A percentile compares a stretch with the other conserved stretches of the same genome.
These are phyloP conservation scores for Anomalospiza imberbis DNA, from an alignment of 2,797 vertebrate species.

Conservation along the genomic window DNA sequence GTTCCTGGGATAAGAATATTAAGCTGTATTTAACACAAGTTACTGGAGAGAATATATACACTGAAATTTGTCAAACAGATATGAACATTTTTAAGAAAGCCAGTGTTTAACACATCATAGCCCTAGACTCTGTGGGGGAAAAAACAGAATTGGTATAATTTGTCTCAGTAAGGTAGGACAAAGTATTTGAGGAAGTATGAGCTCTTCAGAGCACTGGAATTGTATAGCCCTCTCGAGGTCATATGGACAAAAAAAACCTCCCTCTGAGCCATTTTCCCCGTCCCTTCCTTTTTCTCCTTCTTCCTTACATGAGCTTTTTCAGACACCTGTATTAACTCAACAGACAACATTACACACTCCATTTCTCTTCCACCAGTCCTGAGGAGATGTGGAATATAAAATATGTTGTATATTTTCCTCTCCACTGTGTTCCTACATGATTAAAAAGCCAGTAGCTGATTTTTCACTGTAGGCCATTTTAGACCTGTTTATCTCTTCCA, in stretches of 20 bases:
- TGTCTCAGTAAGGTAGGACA: background rate
- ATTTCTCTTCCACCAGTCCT: background rate
- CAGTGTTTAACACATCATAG: background rate
- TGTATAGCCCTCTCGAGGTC: background rate
- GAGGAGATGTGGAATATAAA: background rate
- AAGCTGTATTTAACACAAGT: background rate
- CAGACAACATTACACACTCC: background rate
- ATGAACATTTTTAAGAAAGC: background rate
- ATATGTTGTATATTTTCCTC: background rate
- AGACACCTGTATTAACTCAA: background rate
- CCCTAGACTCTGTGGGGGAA: background rate
- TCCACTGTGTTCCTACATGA: background rate
- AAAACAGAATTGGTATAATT: background rate
- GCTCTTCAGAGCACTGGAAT: background rate
- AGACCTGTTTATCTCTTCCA: background rate
- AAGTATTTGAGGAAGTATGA: background rate
- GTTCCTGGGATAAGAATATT: constrained; percentile 72
- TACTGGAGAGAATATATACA: background rate
- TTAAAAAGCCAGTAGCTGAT: background rate
- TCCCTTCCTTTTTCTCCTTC: background rate
- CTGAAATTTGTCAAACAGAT: background rate
- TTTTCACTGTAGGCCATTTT: background rate
- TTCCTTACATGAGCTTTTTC: background rate
- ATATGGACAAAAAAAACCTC: background rate
- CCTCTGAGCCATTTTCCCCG: background rate